Evolutionary conservation across 2,888 invertebrate genomes (phyloP).

Genomic region (Andrena marginata): DNA sequence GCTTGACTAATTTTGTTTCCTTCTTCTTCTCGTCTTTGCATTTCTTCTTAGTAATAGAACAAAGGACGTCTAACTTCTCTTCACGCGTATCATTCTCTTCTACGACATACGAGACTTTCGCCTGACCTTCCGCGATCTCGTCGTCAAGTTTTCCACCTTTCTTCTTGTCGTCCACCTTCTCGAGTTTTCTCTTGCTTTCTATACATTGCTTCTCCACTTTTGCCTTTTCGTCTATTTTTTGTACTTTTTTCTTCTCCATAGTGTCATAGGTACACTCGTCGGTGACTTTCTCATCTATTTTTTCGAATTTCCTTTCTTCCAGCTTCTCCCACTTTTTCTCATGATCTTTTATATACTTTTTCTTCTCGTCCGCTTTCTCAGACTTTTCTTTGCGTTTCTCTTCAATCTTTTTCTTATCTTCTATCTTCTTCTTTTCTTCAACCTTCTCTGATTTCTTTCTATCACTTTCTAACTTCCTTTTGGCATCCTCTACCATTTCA

Average conservation of each 20-base stretch:
- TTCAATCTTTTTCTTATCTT: conserved; percentile 75
- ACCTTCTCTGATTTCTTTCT: conserved; percentile 70
- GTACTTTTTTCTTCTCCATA: conserved; percentile 71
- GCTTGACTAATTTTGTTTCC: conserved; percentile 75
- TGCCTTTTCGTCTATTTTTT: conserved; percentile 74
- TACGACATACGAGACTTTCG: conserved; percentile 28
- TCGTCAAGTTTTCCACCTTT: conserved; percentile 64
- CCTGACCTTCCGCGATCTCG: conserved; percentile 64
- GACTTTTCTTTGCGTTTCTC: conserved; percentile 76
- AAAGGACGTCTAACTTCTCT: conserved; percentile 64
- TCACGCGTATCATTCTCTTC: conserved; percentile 62
- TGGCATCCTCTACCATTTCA: conserved; percentile 75
- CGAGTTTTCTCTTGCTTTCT: conserved; percentile 77
- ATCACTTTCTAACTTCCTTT: conserved; percentile 74
- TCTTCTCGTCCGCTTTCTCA: conserved; percentile 75
- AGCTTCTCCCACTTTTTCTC: conserved; percentile 66
- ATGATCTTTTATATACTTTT: conserved; percentile 70
- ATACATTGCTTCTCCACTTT: conserved; percentile 70
- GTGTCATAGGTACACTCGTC: conserved; percentile 64
- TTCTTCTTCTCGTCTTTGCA: conserved; percentile 80
- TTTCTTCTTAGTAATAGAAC: conserved; percentile 72
- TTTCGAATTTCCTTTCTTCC: conserved; percentile 78
- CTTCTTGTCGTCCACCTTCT: conserved; percentile 74
- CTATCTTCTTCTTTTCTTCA: conserved; percentile 72
- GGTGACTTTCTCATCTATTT: conserved; percentile 68